Base-by-base conservation (phyloP, 2,797 vertebrate genomes). In the Dryobates pubescens region DNA sequence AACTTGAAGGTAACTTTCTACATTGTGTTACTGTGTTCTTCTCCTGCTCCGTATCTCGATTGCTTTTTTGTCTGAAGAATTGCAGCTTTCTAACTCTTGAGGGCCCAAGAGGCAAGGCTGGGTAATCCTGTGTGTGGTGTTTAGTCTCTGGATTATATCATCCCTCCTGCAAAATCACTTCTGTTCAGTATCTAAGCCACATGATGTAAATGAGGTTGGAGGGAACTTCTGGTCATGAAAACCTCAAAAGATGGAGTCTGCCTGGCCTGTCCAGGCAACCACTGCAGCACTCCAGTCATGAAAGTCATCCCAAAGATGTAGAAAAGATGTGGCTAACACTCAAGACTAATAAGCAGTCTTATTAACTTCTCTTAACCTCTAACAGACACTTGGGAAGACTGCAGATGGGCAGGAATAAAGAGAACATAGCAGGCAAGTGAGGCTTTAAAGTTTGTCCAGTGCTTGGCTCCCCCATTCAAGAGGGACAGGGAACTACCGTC, bases 1-100 rank as follows among this genome's bases (percentile, higher is more conserved):
- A 97, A 70, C 94, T 98, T 47, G 98, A 98, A 98, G 99, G 99
- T 99, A 98, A 94, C 53, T 91, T 69, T 32, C 36, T 72, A 23
- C 10, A 16, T 13, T 78, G 4, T 49, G 9, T 68, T 61, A 19
- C 14, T 56, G 29, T 89, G n/a, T 20, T 86, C 27, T 47, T 77
- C n/a, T 47, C 15, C 17, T 58, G 7, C 13, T 76, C 16, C 23
- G 16, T 75, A 15, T 86, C 32, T 75, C 51, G 36, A 29, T 87
- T 72, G 13, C 15, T 69, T 75, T 75, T 62, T 54, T 62, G 10
- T 38, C 56, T 32, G n/a, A 53, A 69, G 47, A 75, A 36, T 30
- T 49, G 19, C 26, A 38, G 1, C 49, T 76, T 81, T 34, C 7
- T 34, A 65, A 75, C 30, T 76, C 43, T 77, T 77, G 58, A 74